Base-by-base conservation (phyloP, 2,797 vertebrate species). In the Crax fasciolata region DNA sequence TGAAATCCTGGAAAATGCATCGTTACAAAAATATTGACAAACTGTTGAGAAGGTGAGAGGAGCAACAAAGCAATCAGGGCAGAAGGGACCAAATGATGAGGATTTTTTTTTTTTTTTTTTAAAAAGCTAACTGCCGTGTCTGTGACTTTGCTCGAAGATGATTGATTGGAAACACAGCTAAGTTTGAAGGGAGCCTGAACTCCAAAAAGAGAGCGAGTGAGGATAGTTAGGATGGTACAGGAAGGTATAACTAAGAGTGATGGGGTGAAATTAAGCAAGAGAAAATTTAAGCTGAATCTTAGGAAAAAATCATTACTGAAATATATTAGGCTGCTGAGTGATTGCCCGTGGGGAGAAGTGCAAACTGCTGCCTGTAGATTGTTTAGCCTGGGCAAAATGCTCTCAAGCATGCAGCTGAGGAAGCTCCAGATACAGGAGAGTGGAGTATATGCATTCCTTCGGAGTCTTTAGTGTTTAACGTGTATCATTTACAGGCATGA, bases 231-330 rank as follows among this genome's bases (percentile, higher is more conserved):
- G 89, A 80, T 2, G 7, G 67, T 80, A 73, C 71, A 74, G 58
- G 61, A 91, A 87, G 85, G 80, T 90, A 94, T 94, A 96, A 96
- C 91, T 92, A 93, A 96, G 95, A 96, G 87, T 94, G 95, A 97
- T 95, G 91, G 89, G 74, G 57, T 96, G 91, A 95, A 96, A 96
- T 94, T 96, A 97, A 96, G 87, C 91, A 92, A 71, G 74, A 90
- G 95, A 96, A 96, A 94, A 96, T 96, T 95, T 97, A 96, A 96
- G 93, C 88, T 95, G 95, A 94, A 94, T 93, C 94, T 95, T 89
- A 94, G 90, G 94, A 91, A 96, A 94, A 97, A 96, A 93, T 95
- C 89, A 95, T 96, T 96, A 93, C 91, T 84, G 93, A 94, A 94
- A 94, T 94, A 94, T 94, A 82, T 96, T 95, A 91, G 83, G 87